These are phyloP conservation scores for Hypolimnas misippus DNA, from an alignment of 2,888 invertebrate species.

Conservation along the genomic window DNA sequence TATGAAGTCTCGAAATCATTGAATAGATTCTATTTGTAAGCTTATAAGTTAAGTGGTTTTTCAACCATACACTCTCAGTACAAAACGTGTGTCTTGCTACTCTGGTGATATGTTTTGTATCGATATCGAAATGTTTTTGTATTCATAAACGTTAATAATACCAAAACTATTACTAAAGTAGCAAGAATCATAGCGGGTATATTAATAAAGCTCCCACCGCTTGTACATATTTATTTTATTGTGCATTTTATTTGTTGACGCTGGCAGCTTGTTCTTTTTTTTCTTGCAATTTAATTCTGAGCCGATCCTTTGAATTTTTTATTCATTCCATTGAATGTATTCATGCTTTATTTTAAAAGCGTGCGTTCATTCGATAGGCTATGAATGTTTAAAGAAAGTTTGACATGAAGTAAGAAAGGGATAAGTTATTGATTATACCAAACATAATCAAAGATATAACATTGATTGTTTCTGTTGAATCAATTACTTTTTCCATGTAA, in stretches of 20 bases:
- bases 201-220: constrained; percentile 75
- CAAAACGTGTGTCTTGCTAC: constrained; percentile 59
- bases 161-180: constrained; percentile 62
- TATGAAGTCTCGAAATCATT: constrained; percentile 22
- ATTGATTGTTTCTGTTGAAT: not conserved
- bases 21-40: constrained; percentile 23
- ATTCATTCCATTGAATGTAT: constrained; percentile 9
- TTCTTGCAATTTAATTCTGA: constrained; percentile 34
- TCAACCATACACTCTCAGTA: constrained; percentile 52
- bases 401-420: not conserved
- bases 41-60: constrained; percentile 43
- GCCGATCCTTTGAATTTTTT: constrained; percentile 16
- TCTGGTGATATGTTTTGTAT: constrained; percentile 57
- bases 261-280: constrained; percentile 50
- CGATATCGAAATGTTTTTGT: constrained; percentile 28
- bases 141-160: not conserved
- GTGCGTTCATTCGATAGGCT: constrained; percentile 9
- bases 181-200: constrained; percentile 72
- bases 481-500: not conserved
- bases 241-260: constrained; percentile 53
- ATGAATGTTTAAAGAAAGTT: not conserved
- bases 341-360: constrained; percentile 18
- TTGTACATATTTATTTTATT: constrained; percentile 64
- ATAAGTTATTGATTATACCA: not conserved
- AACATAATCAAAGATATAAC: not conserved